A percentile compares a stretch with the other conserved stretches of the same genome.
Conservation (phyloP, 2,113 vertebrate genomes). For the Rhinolophus sinicus region DNA sequence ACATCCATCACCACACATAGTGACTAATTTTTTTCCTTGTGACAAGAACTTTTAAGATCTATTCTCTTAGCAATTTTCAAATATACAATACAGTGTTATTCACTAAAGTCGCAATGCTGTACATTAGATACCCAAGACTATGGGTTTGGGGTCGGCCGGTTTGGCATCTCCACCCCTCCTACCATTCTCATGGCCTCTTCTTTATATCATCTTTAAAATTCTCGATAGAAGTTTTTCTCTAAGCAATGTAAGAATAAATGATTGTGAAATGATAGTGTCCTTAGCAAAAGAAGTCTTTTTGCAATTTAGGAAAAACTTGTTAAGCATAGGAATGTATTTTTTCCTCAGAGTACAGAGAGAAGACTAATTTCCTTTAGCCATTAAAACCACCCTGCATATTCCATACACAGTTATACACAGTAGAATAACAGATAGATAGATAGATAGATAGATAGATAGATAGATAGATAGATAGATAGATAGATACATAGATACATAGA, state of each 20-base stretch:
- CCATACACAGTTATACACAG: neutral
- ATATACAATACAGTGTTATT: no score
- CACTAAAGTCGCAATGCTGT: no score
- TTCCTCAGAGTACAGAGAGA: neutral
- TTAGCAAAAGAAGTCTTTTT: constrained; percentile 44
- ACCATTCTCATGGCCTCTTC: no score
- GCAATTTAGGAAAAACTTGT: constrained; percentile 35
- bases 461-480: neutral
- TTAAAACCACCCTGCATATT: neutral
- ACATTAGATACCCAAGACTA: no score
- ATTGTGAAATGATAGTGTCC: neutral
- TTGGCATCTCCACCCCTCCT: no score
- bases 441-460: neutral
- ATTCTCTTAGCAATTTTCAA: no score
- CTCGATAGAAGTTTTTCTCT: constrained; percentile 25
- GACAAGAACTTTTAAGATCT: no score
- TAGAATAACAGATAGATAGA: neutral
- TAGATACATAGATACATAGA: neutral
- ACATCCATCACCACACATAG: no score
- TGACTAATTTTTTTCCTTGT: no score
- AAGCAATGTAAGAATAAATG: neutral
- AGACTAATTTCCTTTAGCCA: neutral
- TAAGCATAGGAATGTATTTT: constrained; percentile 26
- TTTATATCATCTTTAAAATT: constrained; percentile 41
- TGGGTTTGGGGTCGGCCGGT: no score